Base-by-base conservation (phyloP, 2,888 invertebrate species). In the Diloba caeruleocephala region DNA sequence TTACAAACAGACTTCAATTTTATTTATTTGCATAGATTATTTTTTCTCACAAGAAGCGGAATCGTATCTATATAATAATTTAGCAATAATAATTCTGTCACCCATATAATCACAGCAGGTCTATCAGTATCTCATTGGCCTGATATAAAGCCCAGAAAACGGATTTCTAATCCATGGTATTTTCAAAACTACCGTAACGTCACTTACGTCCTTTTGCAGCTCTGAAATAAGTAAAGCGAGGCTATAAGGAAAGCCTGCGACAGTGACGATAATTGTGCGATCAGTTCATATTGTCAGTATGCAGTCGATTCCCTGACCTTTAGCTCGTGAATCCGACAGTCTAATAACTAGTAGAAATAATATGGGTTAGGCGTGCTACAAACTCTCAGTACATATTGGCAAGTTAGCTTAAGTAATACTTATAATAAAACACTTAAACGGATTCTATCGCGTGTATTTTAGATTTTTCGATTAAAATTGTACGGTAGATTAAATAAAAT, bases 271-370 rank as follows among this genome's bases (percentile, higher is more conserved):
- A 56, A 59, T 44, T 41, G 61, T 61, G 43, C 51, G 41, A 71
- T 51, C 51, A 59, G 43, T 56, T 38, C 50, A 58, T 67, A 58
- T 65, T 54, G 61, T 56, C 51, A 54, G 39, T 48, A 10, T 41
- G 28, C 13, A 17, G 43, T 36, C 42, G 41, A 36, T 50, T 49
- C 37, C n/a, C 44, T 54, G 71, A 71, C 71, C 68, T 71, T 71
- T 71, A 31, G 41, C 43, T 52, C 33, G 13, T 1, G 55, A 55
- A 71, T 68, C 68, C 51, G 68, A 68, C 71, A 51, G 52, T 17
- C 28, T 52, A 60, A 71, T 70, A 71, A 60, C 57, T 39, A 51
- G 26, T 34, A 60, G 49, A n/a, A n/a, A n/a, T 67, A 53, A 64
- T 63, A 48, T 67, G 34, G 10, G 14, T 53, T 34, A 49, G 48